Evolutionary conservation across 1,140 invertebrate genomes (phyloP).

Genomic region (Ptiloglossa arizonensis): DNA sequence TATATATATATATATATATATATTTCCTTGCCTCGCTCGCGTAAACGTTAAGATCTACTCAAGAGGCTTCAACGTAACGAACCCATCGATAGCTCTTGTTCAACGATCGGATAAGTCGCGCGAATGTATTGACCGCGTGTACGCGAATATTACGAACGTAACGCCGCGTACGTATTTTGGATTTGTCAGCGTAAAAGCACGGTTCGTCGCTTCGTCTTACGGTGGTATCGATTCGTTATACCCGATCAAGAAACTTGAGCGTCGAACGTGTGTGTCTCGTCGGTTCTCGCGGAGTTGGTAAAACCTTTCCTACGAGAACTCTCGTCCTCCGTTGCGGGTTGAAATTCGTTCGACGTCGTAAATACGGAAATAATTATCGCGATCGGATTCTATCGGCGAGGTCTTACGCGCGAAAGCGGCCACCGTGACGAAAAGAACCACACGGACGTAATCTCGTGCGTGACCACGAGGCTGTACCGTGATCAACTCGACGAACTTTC

Average conservation of each 20-base stretch:
- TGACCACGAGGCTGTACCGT: background rate
- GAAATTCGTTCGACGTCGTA: background rate
- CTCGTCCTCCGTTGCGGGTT: background rate
- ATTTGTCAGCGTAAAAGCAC: background rate
- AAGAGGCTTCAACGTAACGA: background rate
- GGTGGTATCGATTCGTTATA: background rate
- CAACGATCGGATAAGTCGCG: background rate
- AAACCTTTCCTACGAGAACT: background rate
- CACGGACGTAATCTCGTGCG: background rate
- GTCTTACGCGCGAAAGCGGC: background rate
- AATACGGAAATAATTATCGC: background rate
- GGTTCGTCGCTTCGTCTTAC: background rate
- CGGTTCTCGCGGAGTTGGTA: background rate
- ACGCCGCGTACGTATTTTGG: no score
- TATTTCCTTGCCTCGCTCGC: background rate
- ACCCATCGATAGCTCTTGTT: background rate
- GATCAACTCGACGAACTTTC: background rate
- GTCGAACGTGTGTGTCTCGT: background rate
- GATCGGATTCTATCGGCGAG: background rate
- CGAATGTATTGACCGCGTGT: background rate
- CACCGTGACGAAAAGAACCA: background rate
- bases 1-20: no score
- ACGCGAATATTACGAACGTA: no score
- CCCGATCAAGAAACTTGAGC: background rate
- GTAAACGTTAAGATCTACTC: slow-evolving; percentile 3